A percentile compares a stretch with the other conserved stretches of the same genome.
Conservation (phyloP, 2,888 invertebrate genomes). For the Conus canariensis region DNA sequence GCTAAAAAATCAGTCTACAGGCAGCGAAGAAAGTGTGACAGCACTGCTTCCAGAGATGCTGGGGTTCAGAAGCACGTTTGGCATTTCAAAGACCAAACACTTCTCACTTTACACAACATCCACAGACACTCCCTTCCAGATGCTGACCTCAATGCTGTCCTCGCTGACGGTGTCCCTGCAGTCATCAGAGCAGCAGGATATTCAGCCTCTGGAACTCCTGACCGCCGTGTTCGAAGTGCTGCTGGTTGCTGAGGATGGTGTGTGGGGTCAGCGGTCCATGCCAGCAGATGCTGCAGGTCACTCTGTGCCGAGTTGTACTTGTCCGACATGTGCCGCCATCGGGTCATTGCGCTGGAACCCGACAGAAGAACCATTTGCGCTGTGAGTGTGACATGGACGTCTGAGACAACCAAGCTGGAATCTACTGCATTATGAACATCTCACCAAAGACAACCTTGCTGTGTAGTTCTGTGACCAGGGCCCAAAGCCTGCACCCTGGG, state of each 20-base stretch:
- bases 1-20: too few species aligned
- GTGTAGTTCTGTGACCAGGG: too few species aligned
- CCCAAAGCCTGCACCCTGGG: too few species aligned
- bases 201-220: constrained; percentile 30
- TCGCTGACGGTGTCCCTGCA: constrained; percentile 25
- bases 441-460: too few species aligned
- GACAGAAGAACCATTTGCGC: neutral
- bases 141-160: constrained; percentile 16
- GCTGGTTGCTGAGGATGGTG: constrained; percentile 19
- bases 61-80: too few species aligned
- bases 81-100: too few species aligned
- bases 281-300: constrained; percentile 25
- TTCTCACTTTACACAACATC: too few species aligned
- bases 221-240: constrained; percentile 18
- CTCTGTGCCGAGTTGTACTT: neutral
- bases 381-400: neutral
- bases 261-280: constrained; percentile 24
- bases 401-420: too few species aligned
- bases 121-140: neutral
- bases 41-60: too few species aligned
- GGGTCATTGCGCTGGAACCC: constrained; percentile 26
- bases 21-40: too few species aligned
- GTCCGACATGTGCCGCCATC: constrained; percentile 32
- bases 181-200: constrained; percentile 18
- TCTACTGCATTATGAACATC: too few species aligned